Base-by-base conservation (phyloP, 2,888 invertebrate species). In the Plagodis pulveraria region DNA sequence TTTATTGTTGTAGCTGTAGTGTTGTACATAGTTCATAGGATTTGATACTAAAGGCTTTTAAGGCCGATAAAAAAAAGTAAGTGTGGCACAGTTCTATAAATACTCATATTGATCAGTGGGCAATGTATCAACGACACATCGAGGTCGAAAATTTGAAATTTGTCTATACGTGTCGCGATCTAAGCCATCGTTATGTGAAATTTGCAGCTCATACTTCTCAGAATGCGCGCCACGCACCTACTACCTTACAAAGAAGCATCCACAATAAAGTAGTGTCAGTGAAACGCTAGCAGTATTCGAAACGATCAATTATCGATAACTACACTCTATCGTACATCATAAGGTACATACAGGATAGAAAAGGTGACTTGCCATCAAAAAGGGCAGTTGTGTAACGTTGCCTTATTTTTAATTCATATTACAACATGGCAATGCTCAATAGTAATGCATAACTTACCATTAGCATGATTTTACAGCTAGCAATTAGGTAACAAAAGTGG, bases 241-340 rank as follows among this genome's bases (percentile, higher is more conserved):
- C 71, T 71, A 69, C 78, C 76, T 75, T 77, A 80, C 75, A 80
- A 76, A 73, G 77, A 78, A 71, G 69, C 67, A 67, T 69, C 68
- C 72, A 73, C 74, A 71, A 72, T 72, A 73, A 70, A 67, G 62
- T 67, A 74, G 77, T 71, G 75, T 65, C 69, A 73, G 79, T 82
- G 83, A 84, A 85, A 85, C 84, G 82, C 78, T 67, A 48, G 46
- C 65, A 63, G 81, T 78, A 74, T 82, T 77, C 74, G 73, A 76
- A 83, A 83, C 74, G 76, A 72, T 74, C 70, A 69, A 79, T 81
- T 79, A 73, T 48, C 57, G 68, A 70, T 65, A 63, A 62, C 66
- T 69, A 69, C 72, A 72, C 12, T 6, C 6, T 42, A 41, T 22
- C 52, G 48, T 53, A 56, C 36, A 36, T 36, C 8, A 36, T 36